phyloP scores from a whole-genome alignment of 1,140 invertebrate species.

The Plutomurus gul region DNA sequence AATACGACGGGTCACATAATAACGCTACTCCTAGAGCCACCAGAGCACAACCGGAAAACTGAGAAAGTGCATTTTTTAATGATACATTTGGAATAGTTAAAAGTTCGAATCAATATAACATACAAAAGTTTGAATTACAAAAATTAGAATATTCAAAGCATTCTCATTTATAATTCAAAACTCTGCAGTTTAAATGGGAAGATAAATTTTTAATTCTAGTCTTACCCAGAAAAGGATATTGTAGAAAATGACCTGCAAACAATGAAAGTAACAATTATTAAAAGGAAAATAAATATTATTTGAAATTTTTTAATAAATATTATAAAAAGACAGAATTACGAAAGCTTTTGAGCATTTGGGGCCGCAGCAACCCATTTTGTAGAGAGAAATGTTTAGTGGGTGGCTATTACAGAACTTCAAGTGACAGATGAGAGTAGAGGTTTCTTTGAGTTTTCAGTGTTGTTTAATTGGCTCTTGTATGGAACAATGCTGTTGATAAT shows the following conservation, averaged over 20 bases:
- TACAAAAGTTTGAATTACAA: neutral
- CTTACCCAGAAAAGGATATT: slow-evolving; percentile 65
- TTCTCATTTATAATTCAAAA: neutral
- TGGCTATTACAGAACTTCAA: neutral
- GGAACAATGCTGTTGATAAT: no score
- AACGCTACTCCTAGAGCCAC: slow-evolving; percentile 61
- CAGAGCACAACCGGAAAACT: slow-evolving; percentile 62
- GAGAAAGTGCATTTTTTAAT: slow-evolving; percentile 36
- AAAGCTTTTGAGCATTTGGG: slow-evolving; percentile 59
- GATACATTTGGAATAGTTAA: no score
- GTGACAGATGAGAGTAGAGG: neutral
- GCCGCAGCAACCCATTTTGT: slow-evolving; percentile 47
- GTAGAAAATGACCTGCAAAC: slow-evolving; percentile 59
- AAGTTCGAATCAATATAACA: neutral
- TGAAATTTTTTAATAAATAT: no score
- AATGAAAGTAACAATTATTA: neutral
- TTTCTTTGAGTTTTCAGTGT: no score
- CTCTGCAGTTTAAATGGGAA: neutral
- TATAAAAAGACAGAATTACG: slow-evolving; percentile 61
- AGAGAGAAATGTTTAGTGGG: neutral
- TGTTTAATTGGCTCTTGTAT: no score
- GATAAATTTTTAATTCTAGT: slow-evolving; percentile 22
- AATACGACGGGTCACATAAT: slow-evolving; percentile 61
- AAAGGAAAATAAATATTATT: no score
- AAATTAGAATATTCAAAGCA: neutral